Conservation (phyloP, 2,888 invertebrate species). For the Pristionchus arcanus region DNA sequence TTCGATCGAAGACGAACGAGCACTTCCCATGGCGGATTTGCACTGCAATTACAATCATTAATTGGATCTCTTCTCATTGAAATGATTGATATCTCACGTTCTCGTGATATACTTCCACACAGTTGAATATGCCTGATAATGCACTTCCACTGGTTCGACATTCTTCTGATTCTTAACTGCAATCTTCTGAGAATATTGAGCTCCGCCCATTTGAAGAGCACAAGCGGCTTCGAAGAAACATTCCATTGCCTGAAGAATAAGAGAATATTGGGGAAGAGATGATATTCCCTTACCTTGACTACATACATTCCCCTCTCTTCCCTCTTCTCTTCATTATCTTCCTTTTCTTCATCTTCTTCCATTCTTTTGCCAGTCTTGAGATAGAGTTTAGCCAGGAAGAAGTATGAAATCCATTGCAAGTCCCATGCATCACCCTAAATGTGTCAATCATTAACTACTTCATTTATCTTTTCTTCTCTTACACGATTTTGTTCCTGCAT, state of each 20-base stretch:
- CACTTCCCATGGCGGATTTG: not conserved
- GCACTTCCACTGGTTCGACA: conserved; percentile 69
- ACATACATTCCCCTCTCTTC: not conserved
- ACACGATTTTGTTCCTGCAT: conserved; percentile 32
- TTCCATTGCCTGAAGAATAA: conserved; percentile 61
- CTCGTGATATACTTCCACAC: conserved; percentile 54
- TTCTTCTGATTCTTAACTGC: conserved; percentile 61
- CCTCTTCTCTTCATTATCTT: not conserved
- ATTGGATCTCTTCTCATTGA: not conserved
- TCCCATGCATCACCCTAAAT: conserved; percentile 57
- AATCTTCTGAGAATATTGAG: conserved; percentile 27
- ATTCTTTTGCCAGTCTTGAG: conserved; percentile 59
- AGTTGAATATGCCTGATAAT: conserved; percentile 65
- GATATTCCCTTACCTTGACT: not conserved
- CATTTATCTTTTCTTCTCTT: not conserved
- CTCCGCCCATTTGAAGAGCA: conserved; percentile 63
- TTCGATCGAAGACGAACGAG: conserved; percentile 47
- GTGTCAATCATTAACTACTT: not conserved
- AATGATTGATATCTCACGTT: not conserved
- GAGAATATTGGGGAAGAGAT: not conserved
- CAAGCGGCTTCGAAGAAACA: conserved; percentile 68
- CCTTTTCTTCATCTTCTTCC: not conserved
- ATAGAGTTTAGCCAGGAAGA: conserved; percentile 65
- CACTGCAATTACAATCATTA: not conserved
- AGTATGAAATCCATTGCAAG: conserved; percentile 67